Evolutionary conservation across 2,113 vertebrate species (phyloP), one percentile per base, ranked within the genome.

Genomic region (Neodontobutis hainanensis): DNA sequence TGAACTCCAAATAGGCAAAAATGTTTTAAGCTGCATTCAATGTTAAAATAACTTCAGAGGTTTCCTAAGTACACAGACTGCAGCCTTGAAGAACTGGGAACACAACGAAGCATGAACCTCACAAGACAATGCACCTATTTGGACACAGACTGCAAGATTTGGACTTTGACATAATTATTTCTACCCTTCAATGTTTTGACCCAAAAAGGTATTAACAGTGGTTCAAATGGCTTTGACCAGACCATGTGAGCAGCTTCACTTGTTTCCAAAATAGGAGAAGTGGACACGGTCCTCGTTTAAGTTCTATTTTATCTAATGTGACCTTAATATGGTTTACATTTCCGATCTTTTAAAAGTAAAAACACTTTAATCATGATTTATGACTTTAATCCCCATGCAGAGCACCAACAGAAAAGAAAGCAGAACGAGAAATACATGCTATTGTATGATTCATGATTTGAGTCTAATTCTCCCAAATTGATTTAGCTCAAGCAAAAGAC

Each of bases 151-250:
- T 73, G 48, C 19, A 45, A 52, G 11, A 61, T 46, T 16, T n/a
- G 1, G 51, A 38, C 38, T 32, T 35, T 32, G 16, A 66, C 43
- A 40, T 40, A 73, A 46, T 52, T 38, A 63, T 64, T 40, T 71
- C 47, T 8, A n/a, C 48, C 11, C 5, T 68, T 60, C 42, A 0
- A 11, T 56, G 42, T 74, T 83, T 77, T 83, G 74, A 32, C 84
- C 78, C 73, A 85, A 87, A 88, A 85, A 77, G 83, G 78, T 46
- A 83, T 81, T 48, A 70, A 52, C 55, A 42, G 59, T 34, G 12
- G 5, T 52, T 16, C 11, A 43, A 65, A 35, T 55, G 47, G 49
- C 64, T 51, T 59, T 81, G 69, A 86, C 68, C 62, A 66, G 58
- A 64, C 68, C 47, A 52, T 10, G 67, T 62, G 62, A 75, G 14